Base-by-base conservation (phyloP, 2,888 invertebrate species). In the Cyclophora albipunctata region DNA sequence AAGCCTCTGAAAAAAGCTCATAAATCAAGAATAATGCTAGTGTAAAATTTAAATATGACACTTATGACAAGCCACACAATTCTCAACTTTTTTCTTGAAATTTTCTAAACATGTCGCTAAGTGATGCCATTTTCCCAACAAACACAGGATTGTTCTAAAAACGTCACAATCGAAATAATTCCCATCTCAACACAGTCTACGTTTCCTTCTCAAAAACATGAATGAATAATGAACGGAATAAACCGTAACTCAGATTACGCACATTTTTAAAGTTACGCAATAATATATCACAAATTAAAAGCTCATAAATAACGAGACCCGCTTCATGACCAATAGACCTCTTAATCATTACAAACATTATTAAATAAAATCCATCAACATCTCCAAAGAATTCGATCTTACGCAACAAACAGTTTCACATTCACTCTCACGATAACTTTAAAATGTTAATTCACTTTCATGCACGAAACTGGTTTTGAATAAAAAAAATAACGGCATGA, bases 401-500 rank as follows among this genome's bases (percentile, higher is more conserved):
- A 81, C 77, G 81, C 75, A 87, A 86, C 71, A 37, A 5, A 67
- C 65, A 69, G 68, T 82, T 82, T 81, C 82, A 85, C 84, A 78
- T 82, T 81, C 84, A 86, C 87, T 84, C 80, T 78, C 81, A 76
- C 78, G 71, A 64, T 67, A 58, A 75, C 71, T 69, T 64, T 67
- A 77, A 74, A 73, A 78, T 76, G 70, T 77, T 73, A 80, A 83
- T 84, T 85, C 85, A 86, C 87, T 84, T 85, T 85, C 82, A 62
- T 79, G 66, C 75, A 78, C 74, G 59, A 79, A 81, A 83, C 84
- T 59, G 59, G 80, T 80, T 81, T 59, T 59, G 60, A 67, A 68
- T 66, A 5, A 68, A 64, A 61, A 52, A 50, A 33, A 45, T 42
- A 47, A 34, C 42, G 52, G 53, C 47, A 34, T 51, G 49, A 46